Conservation (phyloP, 2,797 vertebrate genomes). For the Sebastes itinus region DNA sequence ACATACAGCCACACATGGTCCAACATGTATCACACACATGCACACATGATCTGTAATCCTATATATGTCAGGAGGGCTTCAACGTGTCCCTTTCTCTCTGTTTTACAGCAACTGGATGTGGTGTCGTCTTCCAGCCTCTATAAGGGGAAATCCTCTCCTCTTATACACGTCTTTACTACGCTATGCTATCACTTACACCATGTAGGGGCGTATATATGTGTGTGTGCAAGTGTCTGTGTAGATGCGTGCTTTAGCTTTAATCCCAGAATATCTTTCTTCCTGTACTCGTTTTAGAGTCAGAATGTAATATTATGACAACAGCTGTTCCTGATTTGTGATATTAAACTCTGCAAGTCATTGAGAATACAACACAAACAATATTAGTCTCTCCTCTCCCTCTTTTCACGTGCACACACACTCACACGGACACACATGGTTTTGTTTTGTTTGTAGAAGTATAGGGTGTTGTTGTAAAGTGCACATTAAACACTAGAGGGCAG, state of each 20-base stretch:
- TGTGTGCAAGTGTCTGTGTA: neutral
- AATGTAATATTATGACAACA: neutral
- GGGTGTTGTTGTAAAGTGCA: neutral
- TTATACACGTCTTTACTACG: neutral
- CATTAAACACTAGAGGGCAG: slow-evolving; percentile 43
- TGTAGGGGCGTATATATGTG: neutral
- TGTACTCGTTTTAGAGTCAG: neutral
- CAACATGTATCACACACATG: neutral
- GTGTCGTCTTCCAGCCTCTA: neutral
- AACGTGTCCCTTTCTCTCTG: neutral
- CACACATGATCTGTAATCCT: slow-evolving; percentile 18
- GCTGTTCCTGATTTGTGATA: neutral
- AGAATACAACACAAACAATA: neutral
- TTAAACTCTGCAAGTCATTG: neutral
- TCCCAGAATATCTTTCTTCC: neutral
- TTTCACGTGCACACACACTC: too few relatives aligned
- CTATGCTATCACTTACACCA: neutral
- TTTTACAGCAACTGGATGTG: slow-evolving; percentile 1
- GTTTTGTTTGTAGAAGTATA: neutral
- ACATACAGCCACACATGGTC: slow-evolving; percentile 12
- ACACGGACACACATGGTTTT: neutral
- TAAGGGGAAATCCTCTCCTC: neutral
- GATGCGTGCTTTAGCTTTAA: neutral
- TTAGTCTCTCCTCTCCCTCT: too few relatives aligned
- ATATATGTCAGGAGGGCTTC: slow-evolving; percentile 6